Evolutionary conservation across 2,113 vertebrate species (phyloP), one percentile per base, ranked within the genome.

Genomic region (Nymphicus hollandicus): DNA sequence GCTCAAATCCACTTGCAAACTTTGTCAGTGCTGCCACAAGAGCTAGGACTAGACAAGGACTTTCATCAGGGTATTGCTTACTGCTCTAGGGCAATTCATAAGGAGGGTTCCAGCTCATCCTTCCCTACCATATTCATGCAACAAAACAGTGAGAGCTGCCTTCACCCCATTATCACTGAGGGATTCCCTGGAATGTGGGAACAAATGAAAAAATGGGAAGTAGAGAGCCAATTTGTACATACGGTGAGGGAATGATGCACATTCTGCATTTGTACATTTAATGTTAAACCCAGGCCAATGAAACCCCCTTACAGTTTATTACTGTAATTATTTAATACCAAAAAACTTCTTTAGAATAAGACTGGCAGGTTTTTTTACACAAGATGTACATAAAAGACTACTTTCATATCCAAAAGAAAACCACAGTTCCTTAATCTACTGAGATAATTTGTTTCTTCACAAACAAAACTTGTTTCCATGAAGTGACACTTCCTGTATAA

Each of bases 1-100:
- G 47, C 43, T 56, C 66, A 46, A 52, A 87, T 12, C 31, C 2
- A 6, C 52, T 11, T 3, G 23, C 11, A 79, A 39, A 31, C 53
- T 17, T 31, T 2, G 9, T 9, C 20, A 43, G 25, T 0, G 0
- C 39, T 65, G 66, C 37, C n/a, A 10, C 39, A 22, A 33, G 43
- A 8, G 19, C 37, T 23, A 10, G 29, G 37, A 52, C 82, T 17
- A 9, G 41, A 43, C 25, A 61, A 64, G 44, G 25, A 18, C 60
- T 64, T 52, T 5, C 6, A 6, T 53, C 50, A 60, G 14, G 23
- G 11, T 27, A 39, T 13, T 31, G 29, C 43, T 66, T 14, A n/a
- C 14, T 47, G 60, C 73, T 74, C 35, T n/a, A n/a, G 29, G 35
- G 29, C 43, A 72, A 68, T 12, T 50, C 31, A 2, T 13, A 53